phyloP scores from a whole-genome alignment of 2,113 vertebrate genomes.

The Diphyllodes magnificus region DNA sequence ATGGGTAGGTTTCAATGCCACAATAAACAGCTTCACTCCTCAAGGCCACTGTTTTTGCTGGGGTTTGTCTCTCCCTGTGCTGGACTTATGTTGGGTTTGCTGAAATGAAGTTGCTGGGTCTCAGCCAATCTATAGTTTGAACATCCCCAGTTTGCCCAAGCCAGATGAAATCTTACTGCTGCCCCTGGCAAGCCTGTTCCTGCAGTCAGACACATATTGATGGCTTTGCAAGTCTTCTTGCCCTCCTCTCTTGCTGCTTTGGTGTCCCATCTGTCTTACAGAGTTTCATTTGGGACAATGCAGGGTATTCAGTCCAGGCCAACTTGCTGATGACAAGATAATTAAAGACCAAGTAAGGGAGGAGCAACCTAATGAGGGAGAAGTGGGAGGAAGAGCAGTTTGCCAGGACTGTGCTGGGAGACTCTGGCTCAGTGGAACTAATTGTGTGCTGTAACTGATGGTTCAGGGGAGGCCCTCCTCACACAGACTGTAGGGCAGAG shows the following conservation, averaged over 20 bases:
- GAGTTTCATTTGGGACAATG: background rate
- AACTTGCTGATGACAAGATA: slow-evolving; percentile 35
- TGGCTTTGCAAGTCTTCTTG: background rate
- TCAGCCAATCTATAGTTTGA: background rate
- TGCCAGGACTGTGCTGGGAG: slow-evolving; percentile 1
- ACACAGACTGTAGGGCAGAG: background rate
- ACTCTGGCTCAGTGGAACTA: background rate
- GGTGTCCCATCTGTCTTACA: background rate
- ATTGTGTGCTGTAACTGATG: slow-evolving; percentile 18
- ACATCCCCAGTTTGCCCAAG: background rate
- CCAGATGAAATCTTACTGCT: background rate
- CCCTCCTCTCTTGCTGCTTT: background rate
- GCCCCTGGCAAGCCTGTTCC: background rate
- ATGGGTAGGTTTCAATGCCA: background rate
- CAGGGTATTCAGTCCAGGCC: background rate
- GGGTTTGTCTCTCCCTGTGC: background rate
- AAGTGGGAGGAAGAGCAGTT: slow-evolving; percentile 29
- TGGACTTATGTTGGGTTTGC: background rate
- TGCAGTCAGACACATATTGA: background rate
- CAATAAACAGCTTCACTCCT: background rate
- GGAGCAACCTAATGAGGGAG: slow-evolving; percentile 26
- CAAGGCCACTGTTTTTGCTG: background rate
- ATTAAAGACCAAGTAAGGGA: slow-evolving; percentile 18
- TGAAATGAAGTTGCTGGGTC: background rate
- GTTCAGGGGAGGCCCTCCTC: background rate